A percentile compares a stretch with the other conserved stretches of the same genome.
Conservation (phyloP, 2,888 invertebrate genomes). For the Spisula subtruncata region DNA sequence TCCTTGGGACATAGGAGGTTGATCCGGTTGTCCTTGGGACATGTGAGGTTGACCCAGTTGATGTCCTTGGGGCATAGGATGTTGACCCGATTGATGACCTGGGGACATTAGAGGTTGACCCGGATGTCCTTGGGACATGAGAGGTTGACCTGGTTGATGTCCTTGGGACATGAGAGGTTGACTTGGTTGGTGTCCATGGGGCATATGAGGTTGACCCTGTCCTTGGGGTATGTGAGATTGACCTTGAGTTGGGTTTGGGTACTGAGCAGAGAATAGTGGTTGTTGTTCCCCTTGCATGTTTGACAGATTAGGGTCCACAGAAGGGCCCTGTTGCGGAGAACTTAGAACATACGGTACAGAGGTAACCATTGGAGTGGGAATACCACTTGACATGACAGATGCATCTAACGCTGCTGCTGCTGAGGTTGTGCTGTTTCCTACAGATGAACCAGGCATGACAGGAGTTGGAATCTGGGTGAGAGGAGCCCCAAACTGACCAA, state of each 20-base stretch:
- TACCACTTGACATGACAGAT: neutral
- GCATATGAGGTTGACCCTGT: conserved; percentile 7
- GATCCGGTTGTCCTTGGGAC: too few species aligned
- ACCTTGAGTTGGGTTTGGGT: conserved; percentile 23
- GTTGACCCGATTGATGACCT: too few species aligned
- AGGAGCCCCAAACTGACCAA: neutral
- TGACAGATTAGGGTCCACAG: neutral
- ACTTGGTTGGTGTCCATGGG: conserved; percentile 6
- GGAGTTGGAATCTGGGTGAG: neutral
- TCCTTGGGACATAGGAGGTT: too few species aligned
- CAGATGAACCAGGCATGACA: neutral
- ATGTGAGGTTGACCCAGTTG: too few species aligned
- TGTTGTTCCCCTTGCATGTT: neutral
- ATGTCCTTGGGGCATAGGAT: too few species aligned
- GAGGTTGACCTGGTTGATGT: too few species aligned
- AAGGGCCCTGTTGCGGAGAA: conserved; percentile 1
- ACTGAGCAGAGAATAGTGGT: conserved; percentile 13
- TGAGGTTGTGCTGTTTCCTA: neutral
- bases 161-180: neutral
- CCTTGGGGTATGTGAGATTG: neutral
- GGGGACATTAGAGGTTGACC: too few species aligned
- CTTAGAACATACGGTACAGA: neutral
- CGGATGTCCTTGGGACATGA: too few species aligned
- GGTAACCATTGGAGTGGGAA: neutral
- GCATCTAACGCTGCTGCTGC: neutral